phyloP scores from a whole-genome alignment of 2,113 vertebrate species.

The Arenaria interpres region DNA sequence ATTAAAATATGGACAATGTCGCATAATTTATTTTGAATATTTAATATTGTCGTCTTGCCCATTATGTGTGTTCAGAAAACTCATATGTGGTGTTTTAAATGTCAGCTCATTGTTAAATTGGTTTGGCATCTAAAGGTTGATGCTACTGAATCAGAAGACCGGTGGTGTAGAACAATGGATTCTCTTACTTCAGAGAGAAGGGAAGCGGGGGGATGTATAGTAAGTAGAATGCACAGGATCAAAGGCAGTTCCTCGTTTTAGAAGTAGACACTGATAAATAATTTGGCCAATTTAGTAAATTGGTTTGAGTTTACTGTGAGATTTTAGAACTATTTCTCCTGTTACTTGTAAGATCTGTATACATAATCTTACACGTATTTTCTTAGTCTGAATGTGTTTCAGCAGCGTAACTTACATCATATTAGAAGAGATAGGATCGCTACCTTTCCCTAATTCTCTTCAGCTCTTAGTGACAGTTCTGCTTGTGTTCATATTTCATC shows the following conservation, averaged over 20 bases:
- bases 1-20: background rate
- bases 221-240: background rate
- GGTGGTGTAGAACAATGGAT: background rate
- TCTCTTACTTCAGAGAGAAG: background rate
- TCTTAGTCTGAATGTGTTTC: background rate
- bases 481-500: slow-evolving; percentile 2
- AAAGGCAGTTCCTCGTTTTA: background rate
- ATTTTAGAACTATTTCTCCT: background rate
- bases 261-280: background rate
- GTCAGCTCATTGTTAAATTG: slow-evolving; percentile 20
- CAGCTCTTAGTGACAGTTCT: background rate
- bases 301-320: background rate
- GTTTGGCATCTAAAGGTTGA: background rate
- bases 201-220: background rate
- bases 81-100: background rate
- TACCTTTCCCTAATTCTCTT: background rate
- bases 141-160: background rate
- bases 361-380: background rate
- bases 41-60: background rate
- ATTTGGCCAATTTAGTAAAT: background rate
- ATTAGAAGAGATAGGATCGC: background rate
- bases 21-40: background rate
- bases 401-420: background rate
- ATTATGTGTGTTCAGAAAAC: background rate
- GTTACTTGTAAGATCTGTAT: background rate